Base-by-base conservation (phyloP, 2,797 vertebrate species). In the Melanotaenia pygmaea region DNA sequence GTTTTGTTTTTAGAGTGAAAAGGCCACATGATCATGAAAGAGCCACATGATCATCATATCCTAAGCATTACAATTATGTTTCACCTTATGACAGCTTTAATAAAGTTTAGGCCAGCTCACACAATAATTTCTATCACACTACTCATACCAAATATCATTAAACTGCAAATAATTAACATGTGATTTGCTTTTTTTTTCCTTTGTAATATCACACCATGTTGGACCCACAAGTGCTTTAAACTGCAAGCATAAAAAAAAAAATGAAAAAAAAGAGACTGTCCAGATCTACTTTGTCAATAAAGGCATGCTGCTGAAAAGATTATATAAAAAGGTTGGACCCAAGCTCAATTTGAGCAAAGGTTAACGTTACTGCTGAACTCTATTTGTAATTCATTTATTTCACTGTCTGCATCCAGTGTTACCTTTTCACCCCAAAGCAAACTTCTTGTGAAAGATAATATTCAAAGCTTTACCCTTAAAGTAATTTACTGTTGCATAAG, bases 391-490 rank as follows among this genome's bases (percentile, higher is more conserved):
- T 53, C 10, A 24, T 53, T 53, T 53, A 53, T 53, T n/a, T 43
- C 4, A 43, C 13, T 43, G 4, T 43, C 40, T 43, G 40, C 40
- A 43, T 43, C 40, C 40, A 43, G 40, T 18, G 40, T 43, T 43
- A 62, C 64, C 67, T 59, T 65, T 28, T 70, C 64, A 30, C 24
- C 72, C 67, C 24, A 47, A 59, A 68, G 85, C 70, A 67, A 72
- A 79, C 28, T 64, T 70, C 69, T 72, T 79, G 58, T 57, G 28
- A 1, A 18, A 76, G 73, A 76, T 26, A 45, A 80, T 78, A 72
- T 74, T 85, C 62, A 77, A 77, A 82, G 70, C 68, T 70, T 80
- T 70, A 71, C 67, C 60, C 80, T 37, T 72, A 74, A 80, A 81
- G 76, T 79, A 82, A 83, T 70, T 87, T 61, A 70, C 59, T 47